A percentile compares a stretch with the other conserved stretches of the same genome.
Conservation (phyloP, 2,797 vertebrate genomes). For the Corythornis leucogaster region DNA sequence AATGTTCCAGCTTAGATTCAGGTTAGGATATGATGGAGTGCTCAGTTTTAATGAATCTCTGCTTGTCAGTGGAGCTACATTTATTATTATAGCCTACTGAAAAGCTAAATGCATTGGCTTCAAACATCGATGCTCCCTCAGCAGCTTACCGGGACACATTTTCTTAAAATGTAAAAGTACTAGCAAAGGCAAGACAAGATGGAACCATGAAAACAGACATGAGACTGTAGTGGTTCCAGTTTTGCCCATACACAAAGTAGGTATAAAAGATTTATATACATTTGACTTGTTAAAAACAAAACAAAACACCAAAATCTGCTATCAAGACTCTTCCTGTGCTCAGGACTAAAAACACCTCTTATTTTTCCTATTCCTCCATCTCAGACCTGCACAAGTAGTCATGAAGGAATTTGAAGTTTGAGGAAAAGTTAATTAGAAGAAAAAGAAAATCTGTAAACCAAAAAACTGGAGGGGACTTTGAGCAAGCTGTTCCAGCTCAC, state of each 20-base stretch:
- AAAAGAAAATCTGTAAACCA: background rate
- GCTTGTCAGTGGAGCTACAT: background rate
- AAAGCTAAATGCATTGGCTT: background rate
- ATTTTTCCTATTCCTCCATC: background rate
- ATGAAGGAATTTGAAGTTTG: background rate
- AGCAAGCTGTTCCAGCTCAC: background rate
- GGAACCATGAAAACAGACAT: background rate
- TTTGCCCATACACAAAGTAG: background rate
- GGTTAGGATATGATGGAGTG: background rate
- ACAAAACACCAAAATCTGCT: background rate
- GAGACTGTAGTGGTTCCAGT: background rate
- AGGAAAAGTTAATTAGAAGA: background rate
- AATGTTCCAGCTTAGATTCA: conserved; percentile 16
- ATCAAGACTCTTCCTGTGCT: background rate
- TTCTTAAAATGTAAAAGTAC: background rate
- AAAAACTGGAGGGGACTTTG: background rate
- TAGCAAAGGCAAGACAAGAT: background rate
- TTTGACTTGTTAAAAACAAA: background rate
- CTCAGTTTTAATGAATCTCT: conserved; percentile 20
- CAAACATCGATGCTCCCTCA: background rate
- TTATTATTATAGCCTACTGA: background rate
- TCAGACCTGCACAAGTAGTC: background rate
- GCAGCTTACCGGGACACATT: background rate
- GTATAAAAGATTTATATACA: background rate
- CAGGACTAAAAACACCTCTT: background rate